These are phyloP conservation scores for Pelagia noctiluca DNA, from an alignment of 30 jellyfish, hydroid and myxozoan genomes.

Conservation along the genomic window DNA sequence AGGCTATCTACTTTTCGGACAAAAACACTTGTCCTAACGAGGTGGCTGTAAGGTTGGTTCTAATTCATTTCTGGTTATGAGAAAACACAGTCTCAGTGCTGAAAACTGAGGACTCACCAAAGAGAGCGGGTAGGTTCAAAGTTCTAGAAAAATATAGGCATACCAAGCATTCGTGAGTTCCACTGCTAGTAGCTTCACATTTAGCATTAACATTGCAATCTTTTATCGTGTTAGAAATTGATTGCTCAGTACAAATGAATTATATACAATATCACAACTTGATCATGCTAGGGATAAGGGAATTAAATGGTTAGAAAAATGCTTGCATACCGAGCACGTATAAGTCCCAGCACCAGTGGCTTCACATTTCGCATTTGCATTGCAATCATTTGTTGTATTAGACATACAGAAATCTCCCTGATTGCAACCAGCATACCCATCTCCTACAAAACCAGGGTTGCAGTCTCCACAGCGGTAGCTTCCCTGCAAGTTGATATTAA, in stretches of 20 bases:
- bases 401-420: conserved; percentile 92
- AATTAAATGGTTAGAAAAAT: neutral
- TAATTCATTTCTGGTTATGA: no score
- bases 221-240: conserved; percentile 48
- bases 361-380: conserved; percentile 83
- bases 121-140: no score
- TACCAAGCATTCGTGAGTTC: conserved; percentile 72
- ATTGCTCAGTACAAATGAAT: no score
- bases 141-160: neutral
- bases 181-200: conserved; percentile 69
- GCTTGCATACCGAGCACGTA: conserved; percentile 74
- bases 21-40: no score
- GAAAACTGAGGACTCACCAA: no score
- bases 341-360: conserved; percentile 68
- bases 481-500: conserved; percentile 86
- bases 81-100: no score
- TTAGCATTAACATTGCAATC: conserved; percentile 77
- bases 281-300: neutral
- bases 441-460: conserved; percentile 95
- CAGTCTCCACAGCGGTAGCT: conserved; percentile 91
- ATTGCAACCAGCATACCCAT: conserved; percentile 93
- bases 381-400: conserved; percentile 60
- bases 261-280: no score
- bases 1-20: no score
- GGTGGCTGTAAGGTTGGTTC: no score